These are phyloP conservation scores for Trichonephila inaurata DNA, from an alignment of 1,140 invertebrate genomes.

Conservation along the genomic window DNA sequence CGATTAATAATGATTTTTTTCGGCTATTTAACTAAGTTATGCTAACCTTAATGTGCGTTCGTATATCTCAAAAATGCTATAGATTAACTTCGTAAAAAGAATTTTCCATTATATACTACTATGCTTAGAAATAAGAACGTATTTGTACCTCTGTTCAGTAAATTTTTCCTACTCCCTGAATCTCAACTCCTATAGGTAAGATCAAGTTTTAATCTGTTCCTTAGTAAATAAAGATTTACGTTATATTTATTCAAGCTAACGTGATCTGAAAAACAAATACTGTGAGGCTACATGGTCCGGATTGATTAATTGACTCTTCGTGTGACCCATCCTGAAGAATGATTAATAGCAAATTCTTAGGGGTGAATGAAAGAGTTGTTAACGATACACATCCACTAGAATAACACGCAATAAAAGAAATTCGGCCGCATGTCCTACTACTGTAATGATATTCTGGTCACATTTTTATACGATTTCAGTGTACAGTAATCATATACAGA, in stretches of 20 bases:
- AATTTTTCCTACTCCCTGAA: too few species aligned
- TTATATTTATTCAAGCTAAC: neutral
- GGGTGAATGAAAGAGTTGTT: constrained; percentile 22
- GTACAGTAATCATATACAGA: neutral
- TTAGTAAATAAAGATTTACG: constrained; percentile 12
- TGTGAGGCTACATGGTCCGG: neutral
- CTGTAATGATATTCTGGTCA: too few species aligned
- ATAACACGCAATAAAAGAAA: neutral
- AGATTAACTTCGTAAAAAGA: too few species aligned
- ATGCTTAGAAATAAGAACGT: too few species aligned
- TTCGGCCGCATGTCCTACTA: neutral
- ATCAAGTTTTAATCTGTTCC: neutral
- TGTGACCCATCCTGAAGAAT: neutral
- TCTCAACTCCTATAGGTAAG: neutral
- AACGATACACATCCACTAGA: constrained; percentile 4
- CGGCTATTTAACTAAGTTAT: too few species aligned
- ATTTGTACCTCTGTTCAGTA: too few species aligned
- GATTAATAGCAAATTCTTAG: constrained; percentile 2
- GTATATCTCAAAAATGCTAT: too few species aligned
- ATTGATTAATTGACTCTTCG: constrained; percentile 38
- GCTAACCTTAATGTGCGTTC: too few species aligned
- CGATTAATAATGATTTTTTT: too few species aligned
- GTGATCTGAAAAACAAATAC: neutral
- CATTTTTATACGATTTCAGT: neutral
- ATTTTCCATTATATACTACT: too few species aligned